Evolutionary conservation across 2,797 vertebrate genomes (phyloP).

Genomic region (Heteromormyrus szaboi): DNA sequence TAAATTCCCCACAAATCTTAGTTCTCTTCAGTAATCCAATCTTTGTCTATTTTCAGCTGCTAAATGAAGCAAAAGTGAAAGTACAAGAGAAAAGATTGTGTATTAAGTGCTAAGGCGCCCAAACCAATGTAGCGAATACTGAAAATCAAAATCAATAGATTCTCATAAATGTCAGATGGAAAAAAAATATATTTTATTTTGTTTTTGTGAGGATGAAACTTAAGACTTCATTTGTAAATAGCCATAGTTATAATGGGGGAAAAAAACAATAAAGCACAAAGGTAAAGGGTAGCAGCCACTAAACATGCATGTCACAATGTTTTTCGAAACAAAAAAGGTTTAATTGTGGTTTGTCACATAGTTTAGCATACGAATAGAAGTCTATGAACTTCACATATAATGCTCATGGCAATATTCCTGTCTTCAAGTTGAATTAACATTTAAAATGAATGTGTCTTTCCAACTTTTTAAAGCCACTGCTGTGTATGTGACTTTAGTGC

Average conservation of each 20-base stretch:
- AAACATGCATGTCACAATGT: not conserved
- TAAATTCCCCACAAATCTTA: not conserved
- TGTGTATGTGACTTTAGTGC: slow-evolving; percentile 64
- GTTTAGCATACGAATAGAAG: slow-evolving; percentile 14
- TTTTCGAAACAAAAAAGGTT: not conserved
- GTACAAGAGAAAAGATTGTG: not conserved
- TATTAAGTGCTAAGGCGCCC: not conserved
- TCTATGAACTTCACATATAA: slow-evolving; percentile 6
- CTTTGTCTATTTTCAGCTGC: not conserved
- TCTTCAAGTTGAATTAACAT: slow-evolving; percentile 16
- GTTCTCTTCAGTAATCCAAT: not conserved
- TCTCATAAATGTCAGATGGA: not conserved
- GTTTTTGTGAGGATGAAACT: not conserved
- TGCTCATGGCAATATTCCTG: slow-evolving; percentile 5
- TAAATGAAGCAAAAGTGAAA: not conserved
- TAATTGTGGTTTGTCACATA: not conserved
- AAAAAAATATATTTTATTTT: not conserved
- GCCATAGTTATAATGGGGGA: not conserved
- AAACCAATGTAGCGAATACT: not conserved
- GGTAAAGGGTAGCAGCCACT: not conserved
- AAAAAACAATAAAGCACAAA: not conserved
- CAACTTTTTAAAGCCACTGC: not conserved
- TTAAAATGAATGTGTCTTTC: not conserved
- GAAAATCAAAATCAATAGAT: slow-evolving; percentile 4
- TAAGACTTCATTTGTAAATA: not conserved